A percentile compares a stretch with the other conserved stretches of the same genome.
phyloP scores from a whole-genome alignment of 2,113 vertebrate genomes.

The Azemiops feae region DNA sequence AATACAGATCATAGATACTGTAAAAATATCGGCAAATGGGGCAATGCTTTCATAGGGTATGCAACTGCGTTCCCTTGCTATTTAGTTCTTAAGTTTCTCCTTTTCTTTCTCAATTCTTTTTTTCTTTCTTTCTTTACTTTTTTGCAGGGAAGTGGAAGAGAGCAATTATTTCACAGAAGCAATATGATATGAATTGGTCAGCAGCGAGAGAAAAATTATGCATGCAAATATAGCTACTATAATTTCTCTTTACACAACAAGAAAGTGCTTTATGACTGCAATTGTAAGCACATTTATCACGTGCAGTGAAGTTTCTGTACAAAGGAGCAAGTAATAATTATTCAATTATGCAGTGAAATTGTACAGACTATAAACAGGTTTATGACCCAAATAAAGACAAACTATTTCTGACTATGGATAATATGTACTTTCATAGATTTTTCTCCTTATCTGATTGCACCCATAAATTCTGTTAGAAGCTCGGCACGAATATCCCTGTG shows the following conservation, averaged over 20 bases:
- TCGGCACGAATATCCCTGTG: neutral
- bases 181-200: neutral
- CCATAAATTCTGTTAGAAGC: neutral
- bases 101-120: neutral
- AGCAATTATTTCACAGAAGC: neutral
- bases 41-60: neutral
- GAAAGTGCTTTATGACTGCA: neutral
- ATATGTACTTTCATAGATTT: neutral
- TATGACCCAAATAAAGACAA: neutral
- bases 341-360: neutral
- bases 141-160: neutral
- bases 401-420: neutral
- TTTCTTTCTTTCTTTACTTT: neutral
- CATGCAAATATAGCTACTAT: neutral
- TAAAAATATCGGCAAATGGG: neutral
- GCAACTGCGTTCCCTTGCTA: neutral
- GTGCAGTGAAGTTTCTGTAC: neutral
- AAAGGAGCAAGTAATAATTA: neutral
- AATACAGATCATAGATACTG: neutral
- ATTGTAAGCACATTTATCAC: neutral
- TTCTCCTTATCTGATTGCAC: neutral
- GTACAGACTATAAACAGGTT: neutral
- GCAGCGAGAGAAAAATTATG: neutral
- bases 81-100: neutral
- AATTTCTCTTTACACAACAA: neutral